Base-by-base conservation (phyloP, 2,888 invertebrate species). In the Uropetala carovei region DNA sequence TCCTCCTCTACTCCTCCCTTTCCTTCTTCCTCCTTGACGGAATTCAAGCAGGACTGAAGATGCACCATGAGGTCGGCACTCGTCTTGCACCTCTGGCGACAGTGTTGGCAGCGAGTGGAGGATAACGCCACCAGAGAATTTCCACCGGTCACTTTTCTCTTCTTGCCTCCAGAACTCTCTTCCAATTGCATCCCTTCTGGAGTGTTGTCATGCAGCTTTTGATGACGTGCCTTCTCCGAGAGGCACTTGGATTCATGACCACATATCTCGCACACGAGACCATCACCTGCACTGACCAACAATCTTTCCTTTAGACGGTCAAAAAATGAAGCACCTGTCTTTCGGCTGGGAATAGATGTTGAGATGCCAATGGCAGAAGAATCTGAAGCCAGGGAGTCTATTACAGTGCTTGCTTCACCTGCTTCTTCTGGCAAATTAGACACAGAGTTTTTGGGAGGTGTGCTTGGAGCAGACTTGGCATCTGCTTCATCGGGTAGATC, bases 71-170 rank as follows among this genome's bases (percentile, higher is more conserved):
- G 96, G 95, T 98, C 98, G 7, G 97, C 96, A 93, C 97, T 98
- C 57, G 97, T 98, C 95, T 98, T 98, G 95, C 98, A 98, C 93
- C 98, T 96, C 94, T 98, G 98, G 93, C 98, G 96, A 94, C 98
- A 98, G 94, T 97, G 97, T 95, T 98, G 98, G 94, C 98, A 98
- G 92, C 98, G 96, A 91, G 98, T 97, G 18, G 98, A 97, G 3
- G 94, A 94, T 9, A 94, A 93, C 16, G 93, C 94, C 8, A 93
- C 94, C 4, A 93, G 92, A 22, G 92, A 92, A 57, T 92, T 92
- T 22, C 92, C 85, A 57, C 91, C 81, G 0, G 86, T 56, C 16
- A 92, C n/a, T 92, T 64, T 64, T 89, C 81, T 60, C 91, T 85
- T 82, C 84, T 91, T 83, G 84, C 92, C 60, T n/a, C 92, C 82